A percentile compares a stretch with the other conserved stretches of the same genome.
Evolutionary conservation across 1,140 invertebrate genomes (phyloP).

Genomic region (Drosophila miranda): DNA sequence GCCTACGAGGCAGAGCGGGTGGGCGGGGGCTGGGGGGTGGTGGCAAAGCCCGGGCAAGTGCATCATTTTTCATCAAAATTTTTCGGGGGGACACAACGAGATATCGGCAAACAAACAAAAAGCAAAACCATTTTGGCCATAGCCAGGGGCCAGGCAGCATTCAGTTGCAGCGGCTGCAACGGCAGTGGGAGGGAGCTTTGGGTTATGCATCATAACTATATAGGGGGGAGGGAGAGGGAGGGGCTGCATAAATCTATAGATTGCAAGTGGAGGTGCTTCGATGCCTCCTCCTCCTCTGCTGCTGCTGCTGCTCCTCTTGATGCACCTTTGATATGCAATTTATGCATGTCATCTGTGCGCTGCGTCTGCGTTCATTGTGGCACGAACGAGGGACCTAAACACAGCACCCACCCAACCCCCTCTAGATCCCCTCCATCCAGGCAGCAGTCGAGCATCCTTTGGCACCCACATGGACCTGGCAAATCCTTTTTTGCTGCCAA

Average conservation of each 20-base stretch:
- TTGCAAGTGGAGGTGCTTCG: constrained; percentile 45
- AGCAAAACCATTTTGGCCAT: constrained; percentile 48
- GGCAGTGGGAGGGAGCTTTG: constrained; percentile 28
- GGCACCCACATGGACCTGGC: constrained; percentile 6
- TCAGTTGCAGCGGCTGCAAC: constrained; percentile 38
- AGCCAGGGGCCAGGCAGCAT: constrained; percentile 37
- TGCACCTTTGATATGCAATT: constrained; percentile 80
- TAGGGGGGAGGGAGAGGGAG: constrained; percentile 19
- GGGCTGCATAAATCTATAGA: constrained; percentile 74
- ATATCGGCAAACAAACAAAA: constrained; percentile 64
- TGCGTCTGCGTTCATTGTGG: constrained; percentile 62
- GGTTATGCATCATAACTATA: constrained; percentile 79
- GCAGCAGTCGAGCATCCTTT: background rate
- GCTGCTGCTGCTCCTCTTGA: constrained; percentile 46
- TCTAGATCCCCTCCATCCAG: background rate
- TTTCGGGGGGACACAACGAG: constrained; percentile 14
- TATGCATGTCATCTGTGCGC: constrained; percentile 74
- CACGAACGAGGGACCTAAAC: constrained; percentile 43
- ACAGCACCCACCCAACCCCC: constrained; percentile 27
- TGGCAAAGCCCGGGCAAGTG: constrained; percentile 57
- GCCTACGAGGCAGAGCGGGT: constrained; percentile 17
- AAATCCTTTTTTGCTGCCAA: constrained; percentile 69
- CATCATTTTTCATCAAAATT: constrained; percentile 75
- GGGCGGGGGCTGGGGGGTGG: background rate
- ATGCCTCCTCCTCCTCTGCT: constrained; percentile 10